phyloP scores from a whole-genome alignment of 2,113 vertebrate genomes.

The Perca flavescens region DNA sequence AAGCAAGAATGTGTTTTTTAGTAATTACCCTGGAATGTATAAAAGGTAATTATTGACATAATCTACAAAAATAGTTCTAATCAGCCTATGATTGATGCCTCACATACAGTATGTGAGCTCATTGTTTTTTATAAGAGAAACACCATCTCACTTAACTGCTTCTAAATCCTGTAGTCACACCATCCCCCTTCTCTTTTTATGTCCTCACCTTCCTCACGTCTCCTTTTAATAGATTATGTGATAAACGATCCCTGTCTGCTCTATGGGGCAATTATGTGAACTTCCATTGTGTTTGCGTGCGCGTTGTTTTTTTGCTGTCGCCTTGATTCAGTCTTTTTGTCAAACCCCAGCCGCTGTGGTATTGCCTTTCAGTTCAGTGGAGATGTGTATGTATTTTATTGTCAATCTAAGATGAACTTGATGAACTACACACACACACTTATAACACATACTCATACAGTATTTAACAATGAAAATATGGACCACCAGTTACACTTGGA shows the following conservation, averaged over 20 bases:
- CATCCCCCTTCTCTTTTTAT: not conserved
- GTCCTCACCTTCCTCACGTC: slow-evolving; percentile 49
- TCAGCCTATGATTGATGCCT: not conserved
- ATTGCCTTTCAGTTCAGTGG: slow-evolving; percentile 43
- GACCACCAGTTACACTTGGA: not conserved
- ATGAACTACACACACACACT: slow-evolving; percentile 12
- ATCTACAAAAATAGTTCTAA: not conserved
- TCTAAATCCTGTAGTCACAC: slow-evolving; percentile 39
- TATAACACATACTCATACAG: too few relatives aligned
- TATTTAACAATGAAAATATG: not conserved
- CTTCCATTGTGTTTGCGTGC: slow-evolving; percentile 14
- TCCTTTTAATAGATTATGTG: slow-evolving; percentile 66
- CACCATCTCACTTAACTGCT: not conserved
- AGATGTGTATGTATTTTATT: slow-evolving; percentile 53
- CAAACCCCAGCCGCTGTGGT: not conserved
- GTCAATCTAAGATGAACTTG: slow-evolving; percentile 62
- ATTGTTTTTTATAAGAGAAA: slow-evolving; percentile 23
- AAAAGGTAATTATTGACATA: not conserved
- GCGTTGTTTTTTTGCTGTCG: slow-evolving; percentile 10
- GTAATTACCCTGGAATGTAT: not conserved
- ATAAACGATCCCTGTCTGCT: slow-evolving; percentile 35
- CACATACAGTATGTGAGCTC: not conserved
- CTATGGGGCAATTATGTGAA: slow-evolving; percentile 40
- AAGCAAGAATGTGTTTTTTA: not conserved
- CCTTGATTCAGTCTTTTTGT: slow-evolving; percentile 36